These are phyloP conservation scores for Craseonycteris thonglongyai DNA, from an alignment of 2,113 vertebrate genomes.

Conservation along the genomic window DNA sequence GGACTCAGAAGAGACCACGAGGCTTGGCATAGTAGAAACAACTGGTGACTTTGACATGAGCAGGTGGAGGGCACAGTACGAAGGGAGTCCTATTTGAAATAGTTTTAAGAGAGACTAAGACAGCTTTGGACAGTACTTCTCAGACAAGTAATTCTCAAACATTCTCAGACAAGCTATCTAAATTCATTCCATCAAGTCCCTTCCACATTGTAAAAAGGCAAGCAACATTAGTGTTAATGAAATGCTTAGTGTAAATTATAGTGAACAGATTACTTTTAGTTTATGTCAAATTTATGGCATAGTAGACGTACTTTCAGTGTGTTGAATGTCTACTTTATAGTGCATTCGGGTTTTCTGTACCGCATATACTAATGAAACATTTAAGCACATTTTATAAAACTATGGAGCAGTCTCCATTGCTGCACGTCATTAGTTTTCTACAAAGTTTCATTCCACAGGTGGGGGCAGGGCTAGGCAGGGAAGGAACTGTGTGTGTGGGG, in stretches of 20 bases:
- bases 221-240: background rate
- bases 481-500: too few species aligned
- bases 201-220: slow-evolving; percentile 10
- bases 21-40: background rate
- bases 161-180: background rate
- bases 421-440: too few species aligned
- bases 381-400: slow-evolving; percentile 28
- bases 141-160: slow-evolving; percentile 8
- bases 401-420: too few species aligned
- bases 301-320: background rate
- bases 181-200: background rate
- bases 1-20: background rate
- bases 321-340: background rate
- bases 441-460: too few species aligned
- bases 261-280: background rate
- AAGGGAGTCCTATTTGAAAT: background rate
- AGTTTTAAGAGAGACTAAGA: background rate
- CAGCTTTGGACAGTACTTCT: slow-evolving; percentile 1
- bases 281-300: background rate
- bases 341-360: background rate
- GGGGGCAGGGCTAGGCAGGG: too few species aligned
- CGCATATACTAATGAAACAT: slow-evolving; percentile 33
- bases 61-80: background rate
- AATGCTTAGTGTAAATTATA: background rate
- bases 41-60: background rate